phyloP scores from a whole-genome alignment of 2,113 vertebrate genomes.

The Lycaon pictus region DNA sequence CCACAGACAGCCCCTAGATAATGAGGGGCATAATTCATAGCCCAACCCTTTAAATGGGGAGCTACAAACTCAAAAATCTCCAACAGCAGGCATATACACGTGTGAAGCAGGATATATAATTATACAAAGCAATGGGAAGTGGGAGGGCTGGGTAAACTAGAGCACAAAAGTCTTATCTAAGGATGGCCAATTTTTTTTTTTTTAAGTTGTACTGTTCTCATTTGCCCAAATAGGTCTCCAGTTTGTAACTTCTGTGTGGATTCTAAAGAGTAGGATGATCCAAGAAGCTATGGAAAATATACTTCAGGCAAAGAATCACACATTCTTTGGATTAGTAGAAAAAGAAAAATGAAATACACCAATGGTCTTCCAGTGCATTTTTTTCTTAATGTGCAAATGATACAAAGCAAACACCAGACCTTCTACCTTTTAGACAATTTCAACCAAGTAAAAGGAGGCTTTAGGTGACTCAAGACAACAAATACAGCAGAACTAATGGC shows the following conservation, averaged over 20 bases:
- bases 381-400: not conserved
- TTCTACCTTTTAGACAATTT: not conserved
- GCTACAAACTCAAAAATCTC: not conserved
- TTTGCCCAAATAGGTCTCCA: not conserved
- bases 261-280: not conserved
- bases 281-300: not conserved
- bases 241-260: not conserved
- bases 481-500: not conserved
- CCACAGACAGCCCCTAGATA: not conserved
- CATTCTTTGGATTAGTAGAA: not conserved
- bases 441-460: not conserved
- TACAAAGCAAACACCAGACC: not conserved
- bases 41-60: not conserved
- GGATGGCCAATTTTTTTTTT: not conserved
- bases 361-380: not conserved
- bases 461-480: not conserved
- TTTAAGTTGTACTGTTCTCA: not conserved
- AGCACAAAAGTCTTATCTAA: not conserved
- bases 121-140: not conserved
- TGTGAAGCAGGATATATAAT: not conserved
- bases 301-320: not conserved
- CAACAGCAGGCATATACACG: fast-evolving
- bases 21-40: not conserved
- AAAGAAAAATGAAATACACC: not conserved
- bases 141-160: not conserved